A percentile compares a stretch with the other conserved stretches of the same genome.
Conservation (phyloP, 2,888 invertebrate species). For the Lycophotia porphyrea region DNA sequence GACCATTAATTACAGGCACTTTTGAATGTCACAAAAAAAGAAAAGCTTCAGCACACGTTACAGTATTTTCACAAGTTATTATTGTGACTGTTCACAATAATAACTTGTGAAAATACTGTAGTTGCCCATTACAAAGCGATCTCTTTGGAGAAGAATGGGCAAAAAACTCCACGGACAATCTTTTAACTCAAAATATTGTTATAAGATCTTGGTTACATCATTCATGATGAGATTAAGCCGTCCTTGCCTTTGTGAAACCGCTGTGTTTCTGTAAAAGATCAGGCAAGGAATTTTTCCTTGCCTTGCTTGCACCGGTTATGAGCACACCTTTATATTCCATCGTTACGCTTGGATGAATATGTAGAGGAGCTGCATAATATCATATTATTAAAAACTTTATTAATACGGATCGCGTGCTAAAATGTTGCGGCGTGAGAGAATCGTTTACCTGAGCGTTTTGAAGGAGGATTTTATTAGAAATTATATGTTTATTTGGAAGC, state of each 20-base stretch:
- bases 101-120: no score
- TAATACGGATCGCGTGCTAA: conserved; percentile 36
- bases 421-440: conserved; percentile 14
- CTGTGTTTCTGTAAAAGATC: background rate
- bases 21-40: no score
- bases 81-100: no score
- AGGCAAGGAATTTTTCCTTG: background rate
- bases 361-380: conserved; percentile 12
- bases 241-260: background rate
- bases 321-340: conserved; percentile 20
- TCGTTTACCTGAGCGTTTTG: conserved; percentile 8
- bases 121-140: no score
- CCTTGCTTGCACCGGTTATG: background rate
- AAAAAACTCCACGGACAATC: no score
- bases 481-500: conserved; percentile 5
- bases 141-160: no score
- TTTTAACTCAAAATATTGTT: no score
- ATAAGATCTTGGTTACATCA: no score
- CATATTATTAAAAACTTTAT: conserved; percentile 7
- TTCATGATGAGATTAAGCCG: no score
- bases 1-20: no score
- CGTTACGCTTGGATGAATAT: background rate
- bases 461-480: conserved; percentile 13
- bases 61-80: no score
- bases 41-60: no score